Evolutionary conservation across 2,888 invertebrate genomes (phyloP), one percentile per base, ranked within the genome.

Genomic region (Apoderus coryli): DNA sequence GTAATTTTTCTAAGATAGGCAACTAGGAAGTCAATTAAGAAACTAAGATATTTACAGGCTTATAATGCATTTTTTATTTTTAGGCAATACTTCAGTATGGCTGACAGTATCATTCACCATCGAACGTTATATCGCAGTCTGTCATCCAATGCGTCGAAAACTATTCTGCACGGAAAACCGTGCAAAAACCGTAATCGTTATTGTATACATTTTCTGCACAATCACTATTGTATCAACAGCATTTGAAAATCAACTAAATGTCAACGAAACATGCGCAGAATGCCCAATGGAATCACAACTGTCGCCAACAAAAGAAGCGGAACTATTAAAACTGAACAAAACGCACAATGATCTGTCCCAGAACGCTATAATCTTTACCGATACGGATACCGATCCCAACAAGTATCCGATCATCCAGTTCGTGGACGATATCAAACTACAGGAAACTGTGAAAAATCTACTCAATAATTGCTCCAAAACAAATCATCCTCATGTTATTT

Each of bases 101-200:
- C 59, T 80, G 40, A 77, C 76, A 14, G 75, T 78, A 13, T 71
- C 76, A 35, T 80, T 80, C 52, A 79, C 79, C 11, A 61, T 79
- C 32, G 79, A 80, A 56, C 64, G 80, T 27, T 79, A 76, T 59
- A 72, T 79, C 37, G 77, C 76, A 14, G 77, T 79, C 12, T 73
- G 76, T 45, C 72, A 77, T 56, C 79, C 79, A 10, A 69, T 80
- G 52, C 64, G 67, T 38, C 75, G 77, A 23, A 72, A 72, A 55
- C 66, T 68, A 26, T 57, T 72, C 43, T 77, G 76, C 54, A 78
- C 78, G 2, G 74, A 76, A 47, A 64, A 69, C 26, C 59, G 76
- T 41, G 79, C 79, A 10, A 69, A 73, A 52, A 62, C 64, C 47
- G 70, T 76, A 38, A 73, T 76, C 32, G 53, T 65, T 29, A 49